Evolutionary conservation across 1,140 invertebrate species (phyloP), one percentile per base, ranked within the genome.

Genomic region (Wiebesia pumilae): DNA sequence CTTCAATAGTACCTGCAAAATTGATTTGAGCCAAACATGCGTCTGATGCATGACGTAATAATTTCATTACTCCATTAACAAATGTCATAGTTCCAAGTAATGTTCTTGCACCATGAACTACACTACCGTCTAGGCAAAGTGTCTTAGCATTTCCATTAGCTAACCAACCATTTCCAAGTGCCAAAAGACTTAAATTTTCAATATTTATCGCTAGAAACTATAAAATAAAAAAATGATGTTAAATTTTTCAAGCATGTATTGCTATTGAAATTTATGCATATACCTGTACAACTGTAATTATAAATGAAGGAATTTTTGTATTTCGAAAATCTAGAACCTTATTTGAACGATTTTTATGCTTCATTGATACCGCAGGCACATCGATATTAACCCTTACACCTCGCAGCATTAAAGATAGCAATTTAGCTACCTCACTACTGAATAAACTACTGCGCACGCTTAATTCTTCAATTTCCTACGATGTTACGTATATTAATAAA

Each of bases 171-270:
- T 96, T 96, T 80, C 95, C 95, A 86, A 97, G 94, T 77, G 96
- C 93, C 88, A 97, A 95, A 19, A 97, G 94, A 85, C 96, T 97
- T 87, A 97, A 95, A 91, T 98, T 97, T 88, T 96, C 96, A 51
- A 98, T 94, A 90, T 97, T 96, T 40, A 98, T 95, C n/a, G 97
- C 96, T 95, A 97, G 97, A 92, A 97, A 97, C 96, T 97, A 88
- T 86, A 91, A 87, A 54, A 85, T 40, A 24, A 71, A 71, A 81
- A 82, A 88, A 78, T 87, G 81, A 84, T 82, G 77, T 75, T 19
- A 80, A 38, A 51, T 69, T 75, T 12, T 35, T 1, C 69, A 33
- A 80, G 54, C 81, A 81, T 10, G 69, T 58, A 33, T 83, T 80
- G 65, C 35, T 54, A 81, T 7, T 43, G 1, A 82, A 85, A 87